Evolutionary conservation across 2,888 invertebrate genomes (phyloP).

Genomic region (Thymelicus acteon): DNA sequence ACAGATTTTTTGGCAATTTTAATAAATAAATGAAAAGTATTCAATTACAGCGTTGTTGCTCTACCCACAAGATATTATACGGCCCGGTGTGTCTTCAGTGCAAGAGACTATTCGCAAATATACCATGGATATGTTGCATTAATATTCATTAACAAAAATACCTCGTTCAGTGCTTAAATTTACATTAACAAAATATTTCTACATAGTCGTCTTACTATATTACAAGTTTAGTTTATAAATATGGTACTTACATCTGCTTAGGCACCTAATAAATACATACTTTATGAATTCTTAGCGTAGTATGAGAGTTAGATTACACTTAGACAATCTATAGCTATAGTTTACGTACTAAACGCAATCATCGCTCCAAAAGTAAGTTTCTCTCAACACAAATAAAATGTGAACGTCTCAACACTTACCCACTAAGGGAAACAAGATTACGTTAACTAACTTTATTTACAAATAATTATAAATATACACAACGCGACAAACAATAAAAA

Average conservation of each 20-base stretch:
- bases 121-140: slow-evolving; percentile 60
- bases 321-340: slow-evolving; percentile 2
- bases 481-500: slow-evolving; percentile 22
- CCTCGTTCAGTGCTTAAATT: slow-evolving; percentile 52
- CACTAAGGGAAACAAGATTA: slow-evolving; percentile 59
- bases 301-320: slow-evolving; percentile 19
- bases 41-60: slow-evolving; percentile 18
- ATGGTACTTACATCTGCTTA: slow-evolving; percentile 51
- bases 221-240: slow-evolving; percentile 55
- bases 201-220: slow-evolving; percentile 58
- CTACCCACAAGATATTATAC: slow-evolving; percentile 13
- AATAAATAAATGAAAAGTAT: slow-evolving; percentile 37
- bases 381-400: slow-evolving; percentile 73
- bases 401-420: slow-evolving; percentile 72
- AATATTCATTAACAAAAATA: slow-evolving; percentile 61
- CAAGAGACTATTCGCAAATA: slow-evolving; percentile 42
- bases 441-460: slow-evolving; percentile 62
- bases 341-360: slow-evolving; percentile 31
- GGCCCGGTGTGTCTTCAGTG: slow-evolving; percentile 36
- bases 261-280: slow-evolving; percentile 55
- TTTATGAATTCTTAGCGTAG: slow-evolving; percentile 30
- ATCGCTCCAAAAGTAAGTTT: slow-evolving; percentile 47
- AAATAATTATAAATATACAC: slow-evolving; percentile 45
- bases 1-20: slow-evolving; percentile 62
- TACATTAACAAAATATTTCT: slow-evolving; percentile 56